phyloP scores from a whole-genome alignment of 1,140 invertebrate genomes.

The Aphaenogaster rudis region DNA sequence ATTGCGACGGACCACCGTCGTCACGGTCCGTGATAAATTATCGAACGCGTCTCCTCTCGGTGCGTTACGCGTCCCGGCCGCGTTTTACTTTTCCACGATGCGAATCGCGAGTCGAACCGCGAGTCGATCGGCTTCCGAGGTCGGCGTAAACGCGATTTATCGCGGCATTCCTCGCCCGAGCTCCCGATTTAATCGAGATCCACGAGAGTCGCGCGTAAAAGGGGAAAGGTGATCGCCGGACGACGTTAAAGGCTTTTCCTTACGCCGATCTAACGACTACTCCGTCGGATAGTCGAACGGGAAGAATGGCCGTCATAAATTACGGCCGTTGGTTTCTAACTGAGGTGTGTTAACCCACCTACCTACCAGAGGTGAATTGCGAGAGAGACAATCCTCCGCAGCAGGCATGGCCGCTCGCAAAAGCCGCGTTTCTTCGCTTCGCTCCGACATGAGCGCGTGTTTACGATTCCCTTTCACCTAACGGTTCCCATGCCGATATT shows the following conservation, averaged over 20 bases:
- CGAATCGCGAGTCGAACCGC: background rate
- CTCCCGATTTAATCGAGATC: background rate
- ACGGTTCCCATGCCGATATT: slow-evolving; percentile 74
- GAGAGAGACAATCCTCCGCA: slow-evolving; percentile 71
- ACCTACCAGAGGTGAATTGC: slow-evolving; percentile 64
- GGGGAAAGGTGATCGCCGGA: slow-evolving; percentile 35
- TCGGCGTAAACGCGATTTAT: background rate
- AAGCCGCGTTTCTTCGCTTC: slow-evolving; percentile 73
- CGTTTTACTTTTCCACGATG: background rate
- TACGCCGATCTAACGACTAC: slow-evolving; percentile 49
- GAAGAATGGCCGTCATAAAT: slow-evolving; percentile 65
- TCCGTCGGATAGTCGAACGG: slow-evolving; percentile 22
- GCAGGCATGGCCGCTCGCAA: slow-evolving; percentile 56
- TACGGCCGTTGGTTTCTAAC: slow-evolving; percentile 58
- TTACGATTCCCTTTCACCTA: slow-evolving; percentile 75
- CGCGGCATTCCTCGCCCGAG: background rate
- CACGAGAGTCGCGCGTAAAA: slow-evolving; percentile 8
- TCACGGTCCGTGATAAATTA: slow-evolving; percentile 34
- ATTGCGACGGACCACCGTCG: slow-evolving; percentile 34
- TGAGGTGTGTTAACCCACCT: slow-evolving; percentile 71
- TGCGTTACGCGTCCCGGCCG: slow-evolving; percentile 12
- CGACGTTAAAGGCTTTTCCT: slow-evolving; percentile 42
- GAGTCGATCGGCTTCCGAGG: background rate
- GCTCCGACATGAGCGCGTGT: slow-evolving; percentile 50
- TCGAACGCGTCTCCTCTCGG: background rate